A percentile compares a stretch with the other conserved stretches of the same genome.
Evolutionary conservation across 2,888 invertebrate genomes (phyloP).

Genomic region (Chrysotoxum bicinctum): DNA sequence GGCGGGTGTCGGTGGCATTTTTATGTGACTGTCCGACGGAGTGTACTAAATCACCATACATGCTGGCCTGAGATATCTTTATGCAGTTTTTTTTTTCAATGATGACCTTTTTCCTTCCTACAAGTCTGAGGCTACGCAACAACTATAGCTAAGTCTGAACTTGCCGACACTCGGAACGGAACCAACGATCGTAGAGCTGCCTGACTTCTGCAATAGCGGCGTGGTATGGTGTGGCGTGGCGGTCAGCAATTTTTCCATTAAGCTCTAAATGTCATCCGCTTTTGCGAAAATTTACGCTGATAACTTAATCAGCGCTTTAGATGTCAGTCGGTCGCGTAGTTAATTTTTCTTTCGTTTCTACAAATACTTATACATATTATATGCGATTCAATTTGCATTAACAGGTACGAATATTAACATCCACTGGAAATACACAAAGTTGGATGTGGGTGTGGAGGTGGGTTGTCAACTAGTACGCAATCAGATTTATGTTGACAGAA

Average conservation of each 20-base stretch:
- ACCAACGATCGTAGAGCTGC: constrained; percentile 31
- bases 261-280: constrained; percentile 59
- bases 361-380: neutral
- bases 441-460: constrained; percentile 24
- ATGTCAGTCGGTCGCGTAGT: constrained; percentile 47
- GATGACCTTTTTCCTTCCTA: constrained; percentile 67
- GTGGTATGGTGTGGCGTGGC: neutral
- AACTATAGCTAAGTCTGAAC: constrained; percentile 33
- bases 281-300: constrained; percentile 52
- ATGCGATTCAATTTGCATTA: neutral
- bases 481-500: neutral
- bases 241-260: constrained; percentile 68
- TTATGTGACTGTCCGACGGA: constrained; percentile 54
- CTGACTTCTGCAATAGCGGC: neutral
- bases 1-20: constrained; percentile 68
- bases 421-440: neutral
- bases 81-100: constrained; percentile 35
- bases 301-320: constrained; percentile 65
- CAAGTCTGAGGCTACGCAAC: neutral
- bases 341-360: neutral
- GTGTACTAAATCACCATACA: constrained; percentile 51
- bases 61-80: constrained; percentile 47
- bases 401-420: neutral
- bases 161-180: constrained; percentile 58
- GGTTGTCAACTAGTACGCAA: neutral